Conservation (phyloP, 2,888 invertebrate species). For the Leucoma salicis region DNA sequence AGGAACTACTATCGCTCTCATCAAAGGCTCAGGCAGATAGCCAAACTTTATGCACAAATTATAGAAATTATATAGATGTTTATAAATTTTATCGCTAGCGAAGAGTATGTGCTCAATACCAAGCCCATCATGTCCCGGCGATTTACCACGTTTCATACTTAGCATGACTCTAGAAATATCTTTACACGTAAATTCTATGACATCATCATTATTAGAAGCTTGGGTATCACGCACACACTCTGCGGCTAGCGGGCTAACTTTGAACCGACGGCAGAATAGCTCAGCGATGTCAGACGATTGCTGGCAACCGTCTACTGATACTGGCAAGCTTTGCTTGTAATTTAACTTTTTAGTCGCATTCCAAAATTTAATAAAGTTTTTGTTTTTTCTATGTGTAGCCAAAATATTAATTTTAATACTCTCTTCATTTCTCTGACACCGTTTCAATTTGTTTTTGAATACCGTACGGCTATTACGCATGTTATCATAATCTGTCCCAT, state of each 20-base stretch:
- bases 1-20: slow-evolving; percentile 4
- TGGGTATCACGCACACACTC: not conserved
- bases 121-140: slow-evolving; percentile 5
- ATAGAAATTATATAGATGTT: slow-evolving; percentile 1
- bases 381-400: not conserved
- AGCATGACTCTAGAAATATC: not conserved
- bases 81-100: slow-evolving; percentile 3
- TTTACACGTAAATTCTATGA: not conserved
- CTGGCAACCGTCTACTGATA: not conserved
- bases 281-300: not conserved
- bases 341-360: not conserved
- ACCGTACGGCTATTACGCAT: not conserved
- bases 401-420: not conserved
- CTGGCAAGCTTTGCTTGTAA: not conserved
- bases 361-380: slow-evolving; percentile 4
- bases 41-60: slow-evolving; percentile 4
- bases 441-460: not conserved
- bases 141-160: not conserved
- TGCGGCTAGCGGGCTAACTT: not conserved
- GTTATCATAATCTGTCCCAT: not conserved
- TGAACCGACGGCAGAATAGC: not conserved
- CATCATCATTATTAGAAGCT: not conserved
- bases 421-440: not conserved
- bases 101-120: slow-evolving; percentile 9
- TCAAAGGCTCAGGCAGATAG: slow-evolving; percentile 3